phyloP scores from a whole-genome alignment of 1,140 invertebrate genomes.

The Bombus haemorrhoidalis region DNA sequence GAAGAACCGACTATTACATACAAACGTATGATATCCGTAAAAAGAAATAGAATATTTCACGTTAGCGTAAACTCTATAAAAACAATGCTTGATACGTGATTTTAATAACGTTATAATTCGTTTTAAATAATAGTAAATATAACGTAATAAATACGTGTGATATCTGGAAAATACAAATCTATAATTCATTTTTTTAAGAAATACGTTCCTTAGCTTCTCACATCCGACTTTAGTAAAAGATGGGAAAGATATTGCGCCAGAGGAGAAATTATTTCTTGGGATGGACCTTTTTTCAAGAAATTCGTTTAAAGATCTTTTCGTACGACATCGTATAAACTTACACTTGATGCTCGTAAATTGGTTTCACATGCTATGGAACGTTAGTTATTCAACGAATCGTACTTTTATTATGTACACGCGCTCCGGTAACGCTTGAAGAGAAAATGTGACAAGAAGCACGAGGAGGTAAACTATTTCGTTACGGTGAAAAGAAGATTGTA shows the following conservation, averaged over 20 bases:
- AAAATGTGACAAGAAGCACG: background rate
- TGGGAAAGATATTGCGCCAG: no score
- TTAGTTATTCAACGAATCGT: background rate
- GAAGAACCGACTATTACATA: no score
- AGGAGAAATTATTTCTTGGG: background rate
- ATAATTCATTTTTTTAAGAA: no score
- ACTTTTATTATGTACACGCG: background rate
- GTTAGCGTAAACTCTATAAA: no score
- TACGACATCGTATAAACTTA: conserved; percentile 8
- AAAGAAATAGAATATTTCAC: no score
- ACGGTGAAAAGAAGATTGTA: background rate
- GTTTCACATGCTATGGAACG: background rate
- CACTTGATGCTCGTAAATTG: background rate
- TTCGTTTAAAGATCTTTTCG: background rate
- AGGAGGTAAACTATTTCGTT: no score
- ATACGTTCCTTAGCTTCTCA: background rate
- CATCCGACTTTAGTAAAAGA: background rate
- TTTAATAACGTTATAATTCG: no score
- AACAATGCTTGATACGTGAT: no score
- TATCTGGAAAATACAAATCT: no score
- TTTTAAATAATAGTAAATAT: no score
- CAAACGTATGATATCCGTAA: no score
- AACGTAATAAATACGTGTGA: no score
- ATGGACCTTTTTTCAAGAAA: background rate
- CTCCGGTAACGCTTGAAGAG: background rate